Percentiles rank a stretch among this genome's conserved stretches.
phyloP scores from a whole-genome alignment of 1,140 invertebrate species.

The Myzus persicae region DNA sequence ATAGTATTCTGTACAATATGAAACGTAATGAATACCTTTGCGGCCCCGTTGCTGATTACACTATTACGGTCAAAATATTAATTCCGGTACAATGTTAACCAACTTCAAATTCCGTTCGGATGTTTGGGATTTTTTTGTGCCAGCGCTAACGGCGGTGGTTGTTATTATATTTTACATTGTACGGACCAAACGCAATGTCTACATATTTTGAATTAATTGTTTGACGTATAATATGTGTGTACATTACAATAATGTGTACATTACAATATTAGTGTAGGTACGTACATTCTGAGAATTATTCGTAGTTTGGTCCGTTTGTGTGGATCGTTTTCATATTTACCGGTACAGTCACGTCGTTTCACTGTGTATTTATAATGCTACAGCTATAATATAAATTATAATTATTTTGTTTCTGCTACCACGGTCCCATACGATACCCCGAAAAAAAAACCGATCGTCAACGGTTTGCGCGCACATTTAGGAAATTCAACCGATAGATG shows the following conservation, averaged over 20 bases:
- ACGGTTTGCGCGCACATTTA: not conserved
- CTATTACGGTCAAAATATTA: not conserved
- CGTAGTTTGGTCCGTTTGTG: not conserved
- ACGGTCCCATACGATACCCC: rapidly evolving
- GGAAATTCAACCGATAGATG: too few species aligned
- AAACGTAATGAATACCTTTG: not conserved
- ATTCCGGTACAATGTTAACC: not conserved
- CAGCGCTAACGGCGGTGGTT: not conserved
- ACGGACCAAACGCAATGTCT: not conserved
- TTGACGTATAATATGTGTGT: not conserved
- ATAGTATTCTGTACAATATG: not conserved
- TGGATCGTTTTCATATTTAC: not conserved
- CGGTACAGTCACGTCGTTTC: not conserved
- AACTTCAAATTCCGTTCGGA: not conserved
- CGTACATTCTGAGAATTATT: not conserved
- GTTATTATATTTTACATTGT: not conserved
- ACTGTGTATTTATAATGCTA: not conserved
- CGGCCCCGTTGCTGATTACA: not conserved
- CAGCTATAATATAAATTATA: not conserved
- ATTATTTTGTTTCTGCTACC: not conserved
- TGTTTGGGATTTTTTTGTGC: not conserved
- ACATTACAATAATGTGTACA: too few species aligned
- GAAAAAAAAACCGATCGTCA: not conserved
- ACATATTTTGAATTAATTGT: not conserved
- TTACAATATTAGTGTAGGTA: not conserved